Evolutionary conservation across 2,113 vertebrate species (phyloP), one percentile per base, ranked within the genome.

Genomic region (Heterocephalus glaber): DNA sequence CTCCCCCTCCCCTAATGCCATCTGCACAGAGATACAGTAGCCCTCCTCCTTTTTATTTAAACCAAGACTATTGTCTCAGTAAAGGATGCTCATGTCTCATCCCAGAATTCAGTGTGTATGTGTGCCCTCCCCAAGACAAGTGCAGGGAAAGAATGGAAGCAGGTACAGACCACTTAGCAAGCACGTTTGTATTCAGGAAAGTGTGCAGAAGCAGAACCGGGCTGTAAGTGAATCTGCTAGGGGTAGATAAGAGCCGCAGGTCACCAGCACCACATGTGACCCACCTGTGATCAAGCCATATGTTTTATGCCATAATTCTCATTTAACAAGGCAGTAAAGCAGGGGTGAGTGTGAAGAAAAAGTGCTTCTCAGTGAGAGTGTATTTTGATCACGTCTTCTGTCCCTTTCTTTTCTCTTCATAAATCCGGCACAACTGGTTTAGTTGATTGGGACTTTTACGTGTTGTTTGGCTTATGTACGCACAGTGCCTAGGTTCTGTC

Each of bases 301-400:
- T 89, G 66, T 60, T 94, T 96, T 92, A 63, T 86, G 56, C 56
- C 52, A 65, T 89, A 86, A 93, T 91, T 96, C 72, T 95, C 90
- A 77, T 80, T 96, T 93, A 95, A 96, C 80, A 97, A 95, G 61
- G 61, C 61, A 93, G 84, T 94, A 95, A 97, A 95, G 49, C n/a
- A 85, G 61, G 33, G 33, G 16, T 41, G 9, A 35, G 2, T 44
- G 66, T 80, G 35, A 68, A 84, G n/a, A 80, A 90, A 88, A 86
- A 84, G 72, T 79, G 11, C 66, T 83, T 82, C 83, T 89, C 56
- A 89, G 61, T 74, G n/a, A 92, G 54, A 79, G 54, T 70, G n/a
- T 70, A 95, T 97, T 97, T 96, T 94, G 86, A 66, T 89, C 74
- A 97, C 0, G 5, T 94, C 28, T 65, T 93, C 92, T 47, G 16